Evolutionary conservation across 2,797 vertebrate species (phyloP), one percentile per base, ranked within the genome.

Genomic region (Picus viridis): DNA sequence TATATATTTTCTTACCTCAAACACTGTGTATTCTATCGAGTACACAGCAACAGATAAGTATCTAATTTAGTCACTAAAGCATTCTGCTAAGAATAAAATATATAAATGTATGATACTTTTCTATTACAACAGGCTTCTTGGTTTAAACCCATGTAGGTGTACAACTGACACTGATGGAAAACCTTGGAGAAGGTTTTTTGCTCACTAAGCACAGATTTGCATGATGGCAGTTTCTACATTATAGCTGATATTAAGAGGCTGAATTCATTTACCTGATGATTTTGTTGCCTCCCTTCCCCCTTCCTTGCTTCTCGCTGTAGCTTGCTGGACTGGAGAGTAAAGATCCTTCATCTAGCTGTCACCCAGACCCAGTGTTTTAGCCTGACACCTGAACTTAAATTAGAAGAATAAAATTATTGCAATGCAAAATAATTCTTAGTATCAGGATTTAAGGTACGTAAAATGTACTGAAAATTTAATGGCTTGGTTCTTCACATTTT

Each of bases 181-280:
- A 92, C 80, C 75, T 95, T 56, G 65, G 82, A 90, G 82, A 85
- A 88, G 29, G 4, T n/a, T 92, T 96, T 95, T 95, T 87, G 94
- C 92, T 91, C 86, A 49, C 80, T 94, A 96, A 96, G 95, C 95
- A 95, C 30, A 90, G 90, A 97, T 96, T 94, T 97, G 91, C 93
- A 95, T 91, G 91, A 94, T 93, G 75, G 76, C 74, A 90, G 76
- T 90, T 96, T 95, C 90, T 90, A 80, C 77, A 90, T 97, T 96
- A 97, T 64, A 74, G 76, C 47, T 74, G 86, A 83, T 95, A 94
- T 94, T 95, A 95, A 95, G 87, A 77, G 85, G 84, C 87, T 68
- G 68, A 94, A 93, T 93, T 96, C 95, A 98, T 97, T 96, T 98
- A 97, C 96, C 96, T 97, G 97, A 96, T 78, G 92, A 95, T 96